These are phyloP conservation scores for Eolophus roseicapilla DNA, from an alignment of 2,113 vertebrate genomes.

Conservation along the genomic window DNA sequence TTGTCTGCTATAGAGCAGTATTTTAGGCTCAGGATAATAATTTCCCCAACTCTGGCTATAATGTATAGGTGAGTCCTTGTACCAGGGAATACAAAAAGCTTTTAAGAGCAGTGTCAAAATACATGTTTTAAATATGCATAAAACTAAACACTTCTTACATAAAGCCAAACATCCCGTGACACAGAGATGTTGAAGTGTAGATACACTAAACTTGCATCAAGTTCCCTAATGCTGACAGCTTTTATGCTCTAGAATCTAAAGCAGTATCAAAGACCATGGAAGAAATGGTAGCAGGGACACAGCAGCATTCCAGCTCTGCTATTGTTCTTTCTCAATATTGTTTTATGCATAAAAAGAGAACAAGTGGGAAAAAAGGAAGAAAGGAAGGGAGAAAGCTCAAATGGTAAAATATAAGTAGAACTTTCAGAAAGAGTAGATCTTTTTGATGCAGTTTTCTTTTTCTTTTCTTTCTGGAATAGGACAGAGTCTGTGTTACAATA, in stretches of 20 bases:
- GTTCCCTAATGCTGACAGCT: neutral
- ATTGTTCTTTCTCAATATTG: neutral
- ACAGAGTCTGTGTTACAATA: neutral
- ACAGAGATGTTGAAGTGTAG: neutral
- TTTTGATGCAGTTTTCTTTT: neutral
- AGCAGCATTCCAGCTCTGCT: neutral
- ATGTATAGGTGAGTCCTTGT: neutral
- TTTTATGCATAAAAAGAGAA: neutral
- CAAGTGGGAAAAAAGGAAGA: neutral
- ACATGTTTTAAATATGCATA: neutral
- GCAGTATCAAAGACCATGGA: neutral
- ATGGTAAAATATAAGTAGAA: neutral
- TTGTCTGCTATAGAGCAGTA: neutral
- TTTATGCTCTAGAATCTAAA: neutral
- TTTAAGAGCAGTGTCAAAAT: neutral
- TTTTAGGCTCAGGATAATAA: neutral
- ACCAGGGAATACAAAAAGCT: neutral
- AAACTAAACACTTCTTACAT: neutral
- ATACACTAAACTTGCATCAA: neutral
- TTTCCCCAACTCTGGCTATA: neutral
- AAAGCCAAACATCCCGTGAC: neutral
- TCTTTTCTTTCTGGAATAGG: constrained; percentile 5
- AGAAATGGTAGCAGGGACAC: neutral
- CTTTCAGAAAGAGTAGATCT: constrained; percentile 22
- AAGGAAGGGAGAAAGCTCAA: neutral